phyloP scores from a whole-genome alignment of 2,888 invertebrate genomes.

The Lasioglossum figueresi region DNA sequence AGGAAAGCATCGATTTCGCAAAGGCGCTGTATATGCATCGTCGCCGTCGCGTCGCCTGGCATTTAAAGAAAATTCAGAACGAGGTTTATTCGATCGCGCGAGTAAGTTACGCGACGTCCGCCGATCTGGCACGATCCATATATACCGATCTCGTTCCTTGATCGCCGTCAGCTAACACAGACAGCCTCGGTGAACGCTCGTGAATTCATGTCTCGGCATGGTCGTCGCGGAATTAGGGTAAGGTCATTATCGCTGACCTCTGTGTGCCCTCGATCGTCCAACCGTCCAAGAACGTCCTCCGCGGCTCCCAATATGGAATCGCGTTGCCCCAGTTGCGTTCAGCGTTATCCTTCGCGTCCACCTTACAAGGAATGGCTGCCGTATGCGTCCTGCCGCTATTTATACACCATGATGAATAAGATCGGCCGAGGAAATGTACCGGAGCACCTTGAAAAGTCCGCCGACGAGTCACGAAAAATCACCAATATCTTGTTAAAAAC shows the following conservation, averaged over 20 bases:
- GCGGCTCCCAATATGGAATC: conserved; percentile 73
- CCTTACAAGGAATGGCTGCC: conserved; percentile 76
- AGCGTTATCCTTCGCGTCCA: conserved; percentile 75
- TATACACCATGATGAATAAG: conserved; percentile 67
- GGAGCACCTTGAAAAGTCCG: conserved; percentile 37
- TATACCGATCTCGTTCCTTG: conserved; percentile 22
- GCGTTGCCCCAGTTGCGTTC: conserved; percentile 78
- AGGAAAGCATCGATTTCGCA: background rate
- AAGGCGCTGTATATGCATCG: background rate
- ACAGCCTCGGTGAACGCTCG: conserved; percentile 4
- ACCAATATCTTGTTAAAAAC: conserved; percentile 5
- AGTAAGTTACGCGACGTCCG: conserved; percentile 6
- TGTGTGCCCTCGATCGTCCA: conserved; percentile 65
- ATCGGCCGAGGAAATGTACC: conserved; percentile 44
- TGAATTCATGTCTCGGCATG: conserved; percentile 34
- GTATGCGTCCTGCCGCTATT: conserved; percentile 67
- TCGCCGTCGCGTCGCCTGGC: background rate
- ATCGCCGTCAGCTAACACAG: conserved; percentile 20
- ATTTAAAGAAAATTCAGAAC: conserved; percentile 9
- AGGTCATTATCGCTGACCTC: conserved; percentile 78
- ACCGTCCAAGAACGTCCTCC: conserved; percentile 73
- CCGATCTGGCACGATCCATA: conserved; percentile 32
- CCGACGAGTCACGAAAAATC: conserved; percentile 23
- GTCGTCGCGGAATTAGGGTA: conserved; percentile 76
- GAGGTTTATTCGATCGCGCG: conserved; percentile 4